Evolutionary conservation across 2,888 invertebrate species (phyloP), one percentile per base, ranked within the genome.

Genomic region (Drosophila prolongata): DNA sequence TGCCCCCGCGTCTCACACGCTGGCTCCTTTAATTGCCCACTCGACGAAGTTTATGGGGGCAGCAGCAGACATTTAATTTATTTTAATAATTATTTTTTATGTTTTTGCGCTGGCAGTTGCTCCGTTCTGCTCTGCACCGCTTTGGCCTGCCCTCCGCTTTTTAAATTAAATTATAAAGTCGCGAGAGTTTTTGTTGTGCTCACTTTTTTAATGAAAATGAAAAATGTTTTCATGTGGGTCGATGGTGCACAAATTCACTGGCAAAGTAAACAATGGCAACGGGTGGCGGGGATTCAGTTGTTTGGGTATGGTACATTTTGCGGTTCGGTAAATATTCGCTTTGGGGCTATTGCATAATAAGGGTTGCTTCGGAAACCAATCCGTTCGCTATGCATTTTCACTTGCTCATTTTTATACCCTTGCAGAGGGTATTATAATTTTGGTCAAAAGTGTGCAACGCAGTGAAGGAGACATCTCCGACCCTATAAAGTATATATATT

Each of bases 11-110:
- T 37, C 64, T 37, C 56, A 46, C 57, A 57, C 40, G 13, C 50
- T 13, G 57, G 24, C 37, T 61, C 70, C 85, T 89, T 83, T 89
- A 83, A 89, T 83, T 83, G 88, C 82, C 89, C 72, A 76, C 82
- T 85, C 74, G 86, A 58, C 67, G 70, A 69, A 85, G 82, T 85
- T 89, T 87, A 83, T 83, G 82, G 67, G 86, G 88, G 85, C 86
- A 71, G 57, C 86, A 71, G 68, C 88, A 89, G 82, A 87, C 89
- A 89, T 87, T 83, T 89, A 89, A 83, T 83, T 83, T 87, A 89
- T 89, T 83, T 89, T 83, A 85, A 83, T 89, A 90, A 84, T 87
- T 83, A 78, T 84, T 62, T 68, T 65, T 54, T 43, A 58, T 67
- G 60, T 55, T 43, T 58, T 47, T 40, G 58, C 13, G 13, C 49